Evolutionary conservation across 1,140 invertebrate genomes (phyloP).

Genomic region (Holotrichia oblita): DNA sequence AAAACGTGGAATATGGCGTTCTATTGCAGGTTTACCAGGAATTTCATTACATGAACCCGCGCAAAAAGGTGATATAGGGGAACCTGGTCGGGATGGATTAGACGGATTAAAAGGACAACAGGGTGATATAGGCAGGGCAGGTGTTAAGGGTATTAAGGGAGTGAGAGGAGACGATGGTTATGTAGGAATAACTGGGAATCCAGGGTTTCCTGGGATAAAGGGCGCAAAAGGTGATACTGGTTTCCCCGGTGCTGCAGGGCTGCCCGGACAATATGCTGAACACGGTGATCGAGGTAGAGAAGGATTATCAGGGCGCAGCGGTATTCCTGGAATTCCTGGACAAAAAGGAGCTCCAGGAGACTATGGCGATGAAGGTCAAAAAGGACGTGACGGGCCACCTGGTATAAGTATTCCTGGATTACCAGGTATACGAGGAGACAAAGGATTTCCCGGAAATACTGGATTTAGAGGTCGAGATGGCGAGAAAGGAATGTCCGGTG

Average conservation of each 20-base stretch:
- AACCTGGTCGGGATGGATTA: conserved; percentile 66
- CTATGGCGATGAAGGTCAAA: conserved; percentile 70
- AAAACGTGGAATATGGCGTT: conserved; percentile 57
- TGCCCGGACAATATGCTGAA: conserved; percentile 67
- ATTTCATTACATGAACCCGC: conserved; percentile 65
- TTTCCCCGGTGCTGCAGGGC: conserved; percentile 70
- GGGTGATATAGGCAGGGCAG: conserved; percentile 63
- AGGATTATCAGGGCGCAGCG: conserved; percentile 70
- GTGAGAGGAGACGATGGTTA: conserved; percentile 61
- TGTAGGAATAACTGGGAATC: conserved; percentile 61
- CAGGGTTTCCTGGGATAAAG: conserved; percentile 64
- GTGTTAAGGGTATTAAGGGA: conserved; percentile 55
- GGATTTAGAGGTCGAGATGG: conserved; percentile 63
- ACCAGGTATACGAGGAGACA: conserved; percentile 65
- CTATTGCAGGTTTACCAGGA: conserved; percentile 67
- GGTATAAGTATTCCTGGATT: conserved; percentile 68
- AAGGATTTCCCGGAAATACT: conserved; percentile 63
- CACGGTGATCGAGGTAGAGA: conserved; percentile 70
- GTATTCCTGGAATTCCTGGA: conserved; percentile 70
- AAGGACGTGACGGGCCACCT: conserved; percentile 67
- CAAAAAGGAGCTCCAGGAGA: conserved; percentile 76
- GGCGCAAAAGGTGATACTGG: conserved; percentile 73
- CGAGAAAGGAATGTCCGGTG: conserved; percentile 62
- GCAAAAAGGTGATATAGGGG: conserved; percentile 70
- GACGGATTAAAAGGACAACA: conserved; percentile 64